These are phyloP conservation scores for Abrostola triplasia DNA, from an alignment of 2,888 invertebrate species.

Conservation along the genomic window DNA sequence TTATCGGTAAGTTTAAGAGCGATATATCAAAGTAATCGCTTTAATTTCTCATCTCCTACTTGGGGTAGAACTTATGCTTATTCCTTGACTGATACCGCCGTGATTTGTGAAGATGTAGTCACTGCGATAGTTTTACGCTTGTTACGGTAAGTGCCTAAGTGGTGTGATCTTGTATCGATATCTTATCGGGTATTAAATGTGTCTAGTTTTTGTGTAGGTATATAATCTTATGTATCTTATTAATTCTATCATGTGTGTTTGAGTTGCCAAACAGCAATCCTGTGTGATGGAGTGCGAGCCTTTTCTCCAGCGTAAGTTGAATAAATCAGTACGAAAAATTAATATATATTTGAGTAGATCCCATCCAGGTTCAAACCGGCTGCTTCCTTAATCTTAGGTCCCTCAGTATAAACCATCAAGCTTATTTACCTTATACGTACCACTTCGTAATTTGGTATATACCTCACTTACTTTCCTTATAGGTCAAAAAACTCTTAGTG, in stretches of 20 bases:
- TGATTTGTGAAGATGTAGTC: constrained; percentile 65
- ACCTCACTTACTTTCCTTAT: too few relatives aligned
- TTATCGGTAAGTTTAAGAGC: constrained; percentile 86
- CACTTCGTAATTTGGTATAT: too few relatives aligned
- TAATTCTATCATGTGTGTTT: too few relatives aligned
- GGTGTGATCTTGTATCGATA: constrained; percentile 15
- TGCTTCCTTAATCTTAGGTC: too few relatives aligned
- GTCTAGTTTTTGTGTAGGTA: not conserved
- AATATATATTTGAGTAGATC: too few relatives aligned
- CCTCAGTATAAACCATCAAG: too few relatives aligned
- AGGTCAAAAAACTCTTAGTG: not conserved
- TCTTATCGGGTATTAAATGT: not conserved
- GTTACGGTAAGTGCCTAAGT: constrained; percentile 22
- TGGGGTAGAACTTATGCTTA: constrained; percentile 78
- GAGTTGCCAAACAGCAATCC: too few relatives aligned
- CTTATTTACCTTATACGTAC: too few relatives aligned
- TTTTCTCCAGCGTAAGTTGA: too few relatives aligned
- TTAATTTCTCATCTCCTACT: constrained; percentile 87
- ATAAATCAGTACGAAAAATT: too few relatives aligned
- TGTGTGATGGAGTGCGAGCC: too few relatives aligned
- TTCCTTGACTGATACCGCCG: constrained; percentile 75
- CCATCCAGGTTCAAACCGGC: too few relatives aligned
- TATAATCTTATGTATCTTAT: not conserved
- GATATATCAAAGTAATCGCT: constrained; percentile 87
- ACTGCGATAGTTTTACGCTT: constrained; percentile 47